Conservation (phyloP, 1,140 invertebrate species). For the Archivesica marissinica region DNA sequence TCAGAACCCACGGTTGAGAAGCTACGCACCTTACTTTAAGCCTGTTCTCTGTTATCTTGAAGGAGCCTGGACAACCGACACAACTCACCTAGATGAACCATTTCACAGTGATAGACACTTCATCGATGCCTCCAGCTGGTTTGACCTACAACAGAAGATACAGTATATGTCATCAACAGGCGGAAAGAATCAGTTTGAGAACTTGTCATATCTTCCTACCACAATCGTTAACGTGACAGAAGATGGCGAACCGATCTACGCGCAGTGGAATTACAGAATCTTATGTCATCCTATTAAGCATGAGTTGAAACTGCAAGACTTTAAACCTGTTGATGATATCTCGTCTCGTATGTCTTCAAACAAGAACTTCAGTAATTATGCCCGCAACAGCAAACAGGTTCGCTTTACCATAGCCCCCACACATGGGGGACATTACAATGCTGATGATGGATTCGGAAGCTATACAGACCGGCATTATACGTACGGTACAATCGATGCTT, state of each 20-base stretch:
- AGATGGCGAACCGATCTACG: constrained; percentile 64
- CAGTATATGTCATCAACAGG: constrained; percentile 73
- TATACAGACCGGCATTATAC: constrained; percentile 40
- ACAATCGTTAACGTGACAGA: constrained; percentile 66
- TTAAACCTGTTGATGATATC: constrained; percentile 74
- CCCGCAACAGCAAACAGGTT: constrained; percentile 50
- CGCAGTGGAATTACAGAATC: constrained; percentile 80
- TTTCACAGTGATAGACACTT: constrained; percentile 71
- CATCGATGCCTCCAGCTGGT: constrained; percentile 71
- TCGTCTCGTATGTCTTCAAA: constrained; percentile 58
- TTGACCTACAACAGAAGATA: constrained; percentile 70
- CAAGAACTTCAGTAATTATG: constrained; percentile 44
- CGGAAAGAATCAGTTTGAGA: constrained; percentile 69
- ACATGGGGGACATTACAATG: constrained; percentile 9
- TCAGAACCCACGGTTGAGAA: constrained; percentile 64
- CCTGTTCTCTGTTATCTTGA: constrained; percentile 80
- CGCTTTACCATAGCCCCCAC: constrained; percentile 63
- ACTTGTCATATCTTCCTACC: constrained; percentile 71
- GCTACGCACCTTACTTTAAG: constrained; percentile 79
- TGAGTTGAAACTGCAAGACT: constrained; percentile 57
- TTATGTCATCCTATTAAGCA: constrained; percentile 75
- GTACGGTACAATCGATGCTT: constrained; percentile 68
- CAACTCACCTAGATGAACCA: constrained; percentile 67
- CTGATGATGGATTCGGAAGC: constrained; percentile 51
- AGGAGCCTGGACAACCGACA: constrained; percentile 76